phyloP scores from a whole-genome alignment of 2,888 invertebrate genomes.

The Volucella bombylans region DNA sequence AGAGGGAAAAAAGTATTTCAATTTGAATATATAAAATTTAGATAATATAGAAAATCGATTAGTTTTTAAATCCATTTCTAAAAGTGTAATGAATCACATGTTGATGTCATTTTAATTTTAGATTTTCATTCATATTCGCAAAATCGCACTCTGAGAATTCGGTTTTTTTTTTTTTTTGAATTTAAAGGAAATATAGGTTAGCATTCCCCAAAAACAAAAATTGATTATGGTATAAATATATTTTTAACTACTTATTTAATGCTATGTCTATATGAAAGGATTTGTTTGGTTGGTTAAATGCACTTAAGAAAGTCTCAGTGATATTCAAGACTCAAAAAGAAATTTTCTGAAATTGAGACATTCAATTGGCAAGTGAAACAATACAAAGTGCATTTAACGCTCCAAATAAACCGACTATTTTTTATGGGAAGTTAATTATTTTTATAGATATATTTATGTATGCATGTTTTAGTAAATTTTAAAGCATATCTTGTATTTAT shows the following conservation, averaged over 20 bases:
- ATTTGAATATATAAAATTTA: constrained; percentile 61
- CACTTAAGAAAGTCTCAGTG: too few relatives aligned
- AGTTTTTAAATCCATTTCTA: constrained; percentile 81
- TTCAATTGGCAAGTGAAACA: not conserved
- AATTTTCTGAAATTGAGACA: not conserved
- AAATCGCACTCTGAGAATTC: constrained; percentile 56
- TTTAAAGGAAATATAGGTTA: constrained; percentile 57
- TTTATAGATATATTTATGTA: constrained; percentile 35
- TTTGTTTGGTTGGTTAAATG: constrained; percentile 24
- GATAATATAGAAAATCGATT: constrained; percentile 79
- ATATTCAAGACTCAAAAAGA: too few relatives aligned
- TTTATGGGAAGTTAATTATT: constrained; percentile 66
- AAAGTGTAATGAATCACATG: constrained; percentile 68
- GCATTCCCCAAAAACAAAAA: constrained; percentile 68
- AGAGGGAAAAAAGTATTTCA: constrained; percentile 60
- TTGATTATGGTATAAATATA: too few relatives aligned
- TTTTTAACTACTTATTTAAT: constrained; percentile 52
- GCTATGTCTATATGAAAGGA: constrained; percentile 54
- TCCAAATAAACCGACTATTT: constrained; percentile 54
- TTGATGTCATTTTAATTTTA: constrained; percentile 67
- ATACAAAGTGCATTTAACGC: constrained; percentile 3
- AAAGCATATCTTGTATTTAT: constrained; percentile 68
- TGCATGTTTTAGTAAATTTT: constrained; percentile 60
- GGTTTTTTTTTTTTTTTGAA: constrained; percentile 19
- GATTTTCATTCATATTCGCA: constrained; percentile 66